Base-by-base conservation (phyloP, 2,797 vertebrate genomes). In the Lindbergichthys nudifrons region DNA sequence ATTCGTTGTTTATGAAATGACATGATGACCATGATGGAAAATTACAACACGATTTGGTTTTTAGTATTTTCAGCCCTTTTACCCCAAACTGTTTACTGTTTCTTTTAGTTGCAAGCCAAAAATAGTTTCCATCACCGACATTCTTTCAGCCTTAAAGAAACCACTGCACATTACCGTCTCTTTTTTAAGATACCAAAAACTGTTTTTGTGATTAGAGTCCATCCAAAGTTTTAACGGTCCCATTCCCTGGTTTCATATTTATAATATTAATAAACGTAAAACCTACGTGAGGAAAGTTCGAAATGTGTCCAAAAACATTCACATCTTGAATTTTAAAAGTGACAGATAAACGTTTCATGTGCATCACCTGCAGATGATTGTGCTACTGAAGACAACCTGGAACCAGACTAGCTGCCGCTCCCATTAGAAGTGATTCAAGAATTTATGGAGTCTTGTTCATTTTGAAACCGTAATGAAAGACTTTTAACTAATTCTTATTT, bases 1-100 rank as follows among this genome's bases (percentile, higher is more conserved):
- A 43, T 79, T 77, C 85, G 90, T 90, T 89, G 80, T 67, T 63
- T 89, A 78, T 90, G 88, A 88, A 87, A 91, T 92, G 91, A 91
- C 90, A 91, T 81, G 77, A 90, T 76, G 81, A 76, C 79, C 26
- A 50, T 60, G 15, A 74, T 73, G 15, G 42, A 52, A 74, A 66
- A 75, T 64, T 5, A 8, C 26, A 70, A 65, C 32, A 39, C n/a
- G 53, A 2, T 47, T 0, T 19, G 26, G 8, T 69, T 52, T 68
- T 19, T 26, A 71, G 36, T 26, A 54, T 69, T 42, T 41, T 64
- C 5, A 45, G 12, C 2, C 53, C 1, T 64, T 65, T 46, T 14
- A 10, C 4, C 14, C 13, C 15, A 59, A 36, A 50, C 1, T 6
- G 10, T 19, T 5, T 6, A 23, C 7, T 43, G 3, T 32, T 51